phyloP scores from a whole-genome alignment of 2,888 invertebrate species.

The Caenorhabditis imperialis region DNA sequence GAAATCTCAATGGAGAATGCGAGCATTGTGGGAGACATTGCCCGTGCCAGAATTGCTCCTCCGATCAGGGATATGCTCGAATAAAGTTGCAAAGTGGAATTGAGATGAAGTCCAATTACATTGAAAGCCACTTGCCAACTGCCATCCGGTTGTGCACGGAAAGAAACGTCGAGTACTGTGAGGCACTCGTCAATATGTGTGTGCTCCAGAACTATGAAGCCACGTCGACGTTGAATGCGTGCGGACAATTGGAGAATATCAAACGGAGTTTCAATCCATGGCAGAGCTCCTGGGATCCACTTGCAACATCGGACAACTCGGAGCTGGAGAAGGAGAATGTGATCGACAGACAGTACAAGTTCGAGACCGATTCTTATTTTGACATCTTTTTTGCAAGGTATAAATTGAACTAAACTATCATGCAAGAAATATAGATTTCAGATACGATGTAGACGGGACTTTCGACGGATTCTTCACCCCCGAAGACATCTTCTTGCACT shows the following conservation, averaged over 20 bases:
- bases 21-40: slow-evolving; percentile 5
- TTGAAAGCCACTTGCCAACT: slow-evolving; percentile 15
- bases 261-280: slow-evolving; percentile 46
- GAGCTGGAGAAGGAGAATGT: slow-evolving; percentile 69
- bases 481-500: background rate
- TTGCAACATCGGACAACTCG: slow-evolving; percentile 68
- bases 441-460: slow-evolving; percentile 44
- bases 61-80: slow-evolving; percentile 17
- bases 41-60: slow-evolving; percentile 34
- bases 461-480: slow-evolving; percentile 45
- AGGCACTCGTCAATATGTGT: slow-evolving; percentile 83
- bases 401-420: slow-evolving; percentile 21
- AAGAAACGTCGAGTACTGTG: slow-evolving; percentile 31
- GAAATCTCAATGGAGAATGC: slow-evolving; percentile 13
- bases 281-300: slow-evolving; percentile 63
- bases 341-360: slow-evolving; percentile 62
- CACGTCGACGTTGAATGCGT: slow-evolving; percentile 65
- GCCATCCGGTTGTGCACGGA: slow-evolving; percentile 22
- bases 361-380: slow-evolving; percentile 22
- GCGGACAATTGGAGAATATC: slow-evolving; percentile 47
- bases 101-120: slow-evolving; percentile 36
- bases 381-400: slow-evolving; percentile 51
- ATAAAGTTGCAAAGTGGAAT: slow-evolving; percentile 43
- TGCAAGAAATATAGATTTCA: background rate
- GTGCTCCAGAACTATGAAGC: slow-evolving; percentile 80